Conservation (phyloP, 2,888 invertebrate species). For the Platerodrilus igneus region DNA sequence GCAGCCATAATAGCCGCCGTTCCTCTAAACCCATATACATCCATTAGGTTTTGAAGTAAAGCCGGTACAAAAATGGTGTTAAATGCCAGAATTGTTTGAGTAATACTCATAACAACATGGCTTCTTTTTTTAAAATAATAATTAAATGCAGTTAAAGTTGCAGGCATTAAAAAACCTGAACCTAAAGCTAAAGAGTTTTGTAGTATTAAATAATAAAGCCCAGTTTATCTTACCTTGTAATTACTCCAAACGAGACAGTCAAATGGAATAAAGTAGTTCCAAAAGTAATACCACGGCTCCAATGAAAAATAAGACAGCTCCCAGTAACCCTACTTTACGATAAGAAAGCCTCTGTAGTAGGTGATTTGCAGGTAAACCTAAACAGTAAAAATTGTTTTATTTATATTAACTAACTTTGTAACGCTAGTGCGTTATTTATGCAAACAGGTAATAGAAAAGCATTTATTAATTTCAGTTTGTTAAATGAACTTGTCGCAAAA, state of each 20-base stretch:
- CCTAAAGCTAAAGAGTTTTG: constrained; percentile 60
- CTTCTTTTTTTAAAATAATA: constrained; percentile 67
- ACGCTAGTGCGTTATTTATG: too few species aligned
- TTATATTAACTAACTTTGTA: too few species aligned
- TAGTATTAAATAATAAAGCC: too few species aligned
- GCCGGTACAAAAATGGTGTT: constrained; percentile 66
- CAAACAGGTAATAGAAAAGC: too few species aligned
- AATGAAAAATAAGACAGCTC: constrained; percentile 58
- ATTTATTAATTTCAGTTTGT: too few species aligned
- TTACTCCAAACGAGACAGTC: constrained; percentile 59
- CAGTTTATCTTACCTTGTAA: constrained; percentile 53
- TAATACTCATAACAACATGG: constrained; percentile 68
- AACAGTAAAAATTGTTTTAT: too few species aligned
- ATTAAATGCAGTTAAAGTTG: constrained; percentile 69
- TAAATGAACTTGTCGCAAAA: too few species aligned
- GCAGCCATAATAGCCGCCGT: constrained; percentile 63
- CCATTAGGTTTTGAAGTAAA: constrained; percentile 57
- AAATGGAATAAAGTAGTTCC: constrained; percentile 60
- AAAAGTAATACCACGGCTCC: constrained; percentile 62
- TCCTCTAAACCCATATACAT: constrained; percentile 65
- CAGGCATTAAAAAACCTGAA: constrained; percentile 68
- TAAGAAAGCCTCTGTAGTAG: constrained; percentile 63
- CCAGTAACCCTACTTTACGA: constrained; percentile 62
- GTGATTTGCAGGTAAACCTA: constrained; percentile 65
- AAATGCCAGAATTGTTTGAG: constrained; percentile 65